A percentile compares a stretch with the other conserved stretches of the same genome.
Evolutionary conservation across 2,113 vertebrate genomes (phyloP).

Genomic region (Phyllostomus discolor): DNA sequence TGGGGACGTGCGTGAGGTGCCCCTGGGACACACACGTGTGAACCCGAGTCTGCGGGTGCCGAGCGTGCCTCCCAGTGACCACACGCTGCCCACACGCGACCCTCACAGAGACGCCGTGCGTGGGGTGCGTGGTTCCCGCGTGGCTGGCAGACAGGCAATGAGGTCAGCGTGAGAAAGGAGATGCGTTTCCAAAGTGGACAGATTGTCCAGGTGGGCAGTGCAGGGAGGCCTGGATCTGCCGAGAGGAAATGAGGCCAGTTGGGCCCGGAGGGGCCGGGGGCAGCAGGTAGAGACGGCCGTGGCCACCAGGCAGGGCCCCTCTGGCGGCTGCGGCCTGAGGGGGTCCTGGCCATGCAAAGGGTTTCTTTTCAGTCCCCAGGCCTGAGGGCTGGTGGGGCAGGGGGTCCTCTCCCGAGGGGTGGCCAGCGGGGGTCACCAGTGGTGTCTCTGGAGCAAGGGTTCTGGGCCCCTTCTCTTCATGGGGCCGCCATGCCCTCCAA

Average conservation of each 20-base stretch:
- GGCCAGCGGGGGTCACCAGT: neutral
- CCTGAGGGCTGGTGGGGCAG: neutral
- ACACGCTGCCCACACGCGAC: neutral
- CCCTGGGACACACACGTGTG: neutral
- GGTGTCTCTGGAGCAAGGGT: neutral
- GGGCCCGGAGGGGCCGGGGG: constrained; percentile 13
- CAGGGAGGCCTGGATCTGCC: constrained; percentile 33
- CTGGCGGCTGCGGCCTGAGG: neutral
- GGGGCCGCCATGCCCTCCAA: neutral
- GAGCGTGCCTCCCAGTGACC: neutral
- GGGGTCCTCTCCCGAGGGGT: neutral
- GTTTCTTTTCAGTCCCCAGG: neutral
- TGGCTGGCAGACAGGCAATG: constrained; percentile 38
- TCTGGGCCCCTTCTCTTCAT: rapidly evolving
- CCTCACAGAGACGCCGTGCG: neutral
- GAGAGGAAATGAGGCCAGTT: constrained; percentile 66
- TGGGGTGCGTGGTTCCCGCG: neutral
- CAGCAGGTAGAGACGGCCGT: neutral
- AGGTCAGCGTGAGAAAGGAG: constrained; percentile 58
- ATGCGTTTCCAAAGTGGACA: constrained; percentile 67
- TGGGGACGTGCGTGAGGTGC: neutral
- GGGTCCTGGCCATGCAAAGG: neutral
- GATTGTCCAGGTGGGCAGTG: constrained; percentile 70
- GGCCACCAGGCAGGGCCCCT: neutral
- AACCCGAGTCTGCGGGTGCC: neutral